phyloP scores from a whole-genome alignment of 2,113 vertebrate genomes.

The Thermophis baileyi region DNA sequence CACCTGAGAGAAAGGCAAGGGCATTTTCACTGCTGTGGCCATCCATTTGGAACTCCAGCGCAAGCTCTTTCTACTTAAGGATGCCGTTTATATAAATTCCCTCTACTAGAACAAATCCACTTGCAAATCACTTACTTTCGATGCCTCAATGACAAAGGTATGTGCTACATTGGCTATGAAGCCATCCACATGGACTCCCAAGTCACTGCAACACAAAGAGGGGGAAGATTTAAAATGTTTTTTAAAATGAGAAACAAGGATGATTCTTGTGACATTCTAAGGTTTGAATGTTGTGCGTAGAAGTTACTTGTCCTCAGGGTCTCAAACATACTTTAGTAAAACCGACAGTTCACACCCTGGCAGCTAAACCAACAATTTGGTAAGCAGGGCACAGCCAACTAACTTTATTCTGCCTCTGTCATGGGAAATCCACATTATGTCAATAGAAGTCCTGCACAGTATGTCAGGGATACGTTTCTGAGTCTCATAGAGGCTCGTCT shows the following conservation, averaged over 20 bases:
- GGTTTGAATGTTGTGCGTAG: background rate
- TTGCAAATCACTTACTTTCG: constrained; percentile 72
- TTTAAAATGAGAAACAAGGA: background rate
- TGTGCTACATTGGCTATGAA: constrained; percentile 95
- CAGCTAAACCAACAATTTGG: background rate
- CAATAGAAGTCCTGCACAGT: background rate
- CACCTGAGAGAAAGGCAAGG: background rate
- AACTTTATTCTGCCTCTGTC: too few species aligned
- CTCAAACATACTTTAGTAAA: background rate
- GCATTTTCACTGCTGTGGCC: background rate
- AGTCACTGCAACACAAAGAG: constrained; percentile 73
- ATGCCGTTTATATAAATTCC: background rate
- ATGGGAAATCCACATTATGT: background rate
- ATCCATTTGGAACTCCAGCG: background rate
- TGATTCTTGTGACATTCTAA: background rate
- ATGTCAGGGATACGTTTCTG: background rate
- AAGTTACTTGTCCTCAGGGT: background rate
- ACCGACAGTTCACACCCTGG: background rate
- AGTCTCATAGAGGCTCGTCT: background rate
- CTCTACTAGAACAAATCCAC: background rate
- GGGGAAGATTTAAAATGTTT: background rate
- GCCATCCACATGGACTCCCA: constrained; percentile 92
- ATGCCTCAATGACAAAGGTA: constrained; percentile 83
- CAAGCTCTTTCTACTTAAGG: background rate
- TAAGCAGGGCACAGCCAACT: background rate